These are phyloP conservation scores for Butorides virescens DNA, from an alignment of 2,113 vertebrate genomes.

Conservation along the genomic window DNA sequence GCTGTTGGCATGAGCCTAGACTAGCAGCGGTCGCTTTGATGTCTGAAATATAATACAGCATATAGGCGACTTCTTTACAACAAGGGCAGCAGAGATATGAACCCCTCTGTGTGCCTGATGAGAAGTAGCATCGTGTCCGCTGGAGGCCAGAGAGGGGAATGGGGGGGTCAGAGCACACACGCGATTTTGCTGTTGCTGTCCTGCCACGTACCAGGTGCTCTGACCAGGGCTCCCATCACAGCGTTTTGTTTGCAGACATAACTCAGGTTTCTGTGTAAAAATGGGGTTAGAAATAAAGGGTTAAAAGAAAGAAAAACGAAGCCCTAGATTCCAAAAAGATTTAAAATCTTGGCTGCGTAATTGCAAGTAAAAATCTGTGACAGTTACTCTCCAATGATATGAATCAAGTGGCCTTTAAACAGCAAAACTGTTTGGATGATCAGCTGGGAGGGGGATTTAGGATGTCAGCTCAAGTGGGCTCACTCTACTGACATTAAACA, in stretches of 20 bases:
- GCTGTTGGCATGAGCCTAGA: neutral
- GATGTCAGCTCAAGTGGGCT: slow-evolving; percentile 10
- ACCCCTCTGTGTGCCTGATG: neutral
- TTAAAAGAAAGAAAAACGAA: neutral
- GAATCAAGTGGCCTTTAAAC: neutral
- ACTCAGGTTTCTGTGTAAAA: neutral
- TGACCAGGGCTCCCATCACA: neutral
- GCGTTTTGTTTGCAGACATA: neutral
- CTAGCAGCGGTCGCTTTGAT: neutral
- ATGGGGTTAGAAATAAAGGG: neutral
- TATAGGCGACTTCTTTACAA: neutral
- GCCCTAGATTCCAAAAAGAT: neutral
- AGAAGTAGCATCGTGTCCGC: neutral
- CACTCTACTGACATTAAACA: neutral
- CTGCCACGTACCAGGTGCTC: neutral
- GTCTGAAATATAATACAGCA: neutral
- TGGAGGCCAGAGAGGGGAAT: neutral
- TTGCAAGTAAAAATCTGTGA: neutral
- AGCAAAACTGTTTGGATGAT: neutral
- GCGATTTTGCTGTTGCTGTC: neutral
- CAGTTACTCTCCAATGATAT: neutral
- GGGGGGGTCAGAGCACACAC: neutral
- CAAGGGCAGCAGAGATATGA: neutral
- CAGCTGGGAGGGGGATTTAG: neutral
- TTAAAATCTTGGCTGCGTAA: neutral